Percentiles rank a stretch among this genome's conserved stretches.
Conservation (phyloP, 2,797 vertebrate genomes). For the Macropodus opercularis region DNA sequence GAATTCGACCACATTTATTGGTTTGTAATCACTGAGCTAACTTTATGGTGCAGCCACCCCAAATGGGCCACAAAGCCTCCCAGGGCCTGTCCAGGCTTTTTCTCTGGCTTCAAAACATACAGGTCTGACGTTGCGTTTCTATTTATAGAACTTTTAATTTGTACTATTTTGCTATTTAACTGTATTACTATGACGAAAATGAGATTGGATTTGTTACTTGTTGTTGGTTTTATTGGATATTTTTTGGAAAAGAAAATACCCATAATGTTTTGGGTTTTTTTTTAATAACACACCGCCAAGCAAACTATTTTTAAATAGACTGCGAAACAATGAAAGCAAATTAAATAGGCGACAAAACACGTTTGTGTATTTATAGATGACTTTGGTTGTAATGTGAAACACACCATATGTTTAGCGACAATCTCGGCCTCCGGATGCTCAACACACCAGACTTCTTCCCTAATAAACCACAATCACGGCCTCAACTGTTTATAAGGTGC, state of each 20-base stretch:
- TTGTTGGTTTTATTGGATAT: background rate
- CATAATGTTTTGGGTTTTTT: too few relatives aligned
- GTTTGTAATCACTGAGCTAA: slow-evolving; percentile 22
- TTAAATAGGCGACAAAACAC: background rate
- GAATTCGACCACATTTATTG: slow-evolving; percentile 23
- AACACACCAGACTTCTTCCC: slow-evolving; percentile 74
- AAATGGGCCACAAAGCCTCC: slow-evolving; percentile 26
- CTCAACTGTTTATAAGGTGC: slow-evolving; percentile 90
- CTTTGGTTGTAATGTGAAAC: slow-evolving; percentile 18
- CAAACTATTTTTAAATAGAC: background rate
- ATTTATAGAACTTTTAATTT: background rate
- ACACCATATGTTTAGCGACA: slow-evolving; percentile 33
- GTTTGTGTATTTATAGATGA: background rate
- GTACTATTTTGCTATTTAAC: too few relatives aligned
- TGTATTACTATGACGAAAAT: background rate
- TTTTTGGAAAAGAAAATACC: background rate
- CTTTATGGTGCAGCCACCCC: slow-evolving; percentile 46
- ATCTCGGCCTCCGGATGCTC: slow-evolving; percentile 26
- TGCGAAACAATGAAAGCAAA: background rate
- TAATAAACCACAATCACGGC: slow-evolving; percentile 90
- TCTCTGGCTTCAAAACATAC: background rate
- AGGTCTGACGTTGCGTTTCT: background rate
- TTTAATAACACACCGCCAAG: background rate
- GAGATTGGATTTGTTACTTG: background rate
- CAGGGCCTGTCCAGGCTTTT: slow-evolving; percentile 15